Percentiles rank a stretch among this genome's conserved stretches.
These are phyloP conservation scores for Congeria kusceri DNA, from an alignment of 2,888 invertebrate genomes.

Conservation along the genomic window DNA sequence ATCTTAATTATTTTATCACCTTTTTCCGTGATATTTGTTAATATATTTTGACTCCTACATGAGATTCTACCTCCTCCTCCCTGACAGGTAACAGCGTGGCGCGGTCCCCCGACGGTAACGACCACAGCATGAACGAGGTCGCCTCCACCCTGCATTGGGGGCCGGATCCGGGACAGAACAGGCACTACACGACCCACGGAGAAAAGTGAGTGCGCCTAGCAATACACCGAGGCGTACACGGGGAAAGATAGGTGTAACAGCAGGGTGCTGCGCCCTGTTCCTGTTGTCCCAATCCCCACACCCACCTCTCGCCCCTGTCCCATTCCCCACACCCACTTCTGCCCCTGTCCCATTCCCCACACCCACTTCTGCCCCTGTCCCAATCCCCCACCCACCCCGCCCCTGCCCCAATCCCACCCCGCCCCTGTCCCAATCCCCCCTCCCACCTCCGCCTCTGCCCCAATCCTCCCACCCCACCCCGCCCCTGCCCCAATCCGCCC, in stretches of 20 bases:
- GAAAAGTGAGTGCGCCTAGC: constrained; percentile 38
- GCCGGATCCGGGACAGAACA: constrained; percentile 86
- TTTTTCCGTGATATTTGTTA: too few relatives aligned
- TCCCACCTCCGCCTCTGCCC: background rate
- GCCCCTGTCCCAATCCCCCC: background rate
- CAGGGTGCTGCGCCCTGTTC: too few relatives aligned
- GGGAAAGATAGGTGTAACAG: too few relatives aligned
- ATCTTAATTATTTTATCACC: too few relatives aligned
- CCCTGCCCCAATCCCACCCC: background rate
- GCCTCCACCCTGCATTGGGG: constrained; percentile 90
- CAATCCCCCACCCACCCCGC: background rate
- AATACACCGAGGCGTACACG: too few relatives aligned
- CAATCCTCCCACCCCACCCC: background rate
- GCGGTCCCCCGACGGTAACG: constrained; percentile 21
- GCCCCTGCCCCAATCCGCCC: background rate
- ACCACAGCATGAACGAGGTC: constrained; percentile 74
- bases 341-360: too few relatives aligned
- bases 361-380: background rate
- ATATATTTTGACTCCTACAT: too few relatives aligned
- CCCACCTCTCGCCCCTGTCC: background rate
- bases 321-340: background rate
- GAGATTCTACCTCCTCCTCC: too few relatives aligned
- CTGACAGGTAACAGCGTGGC: constrained; percentile 10
- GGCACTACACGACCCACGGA: constrained; percentile 55
- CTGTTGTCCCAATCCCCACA: background rate